phyloP scores from a whole-genome alignment of 2,888 invertebrate genomes.

The Frankliniella fusca region DNA sequence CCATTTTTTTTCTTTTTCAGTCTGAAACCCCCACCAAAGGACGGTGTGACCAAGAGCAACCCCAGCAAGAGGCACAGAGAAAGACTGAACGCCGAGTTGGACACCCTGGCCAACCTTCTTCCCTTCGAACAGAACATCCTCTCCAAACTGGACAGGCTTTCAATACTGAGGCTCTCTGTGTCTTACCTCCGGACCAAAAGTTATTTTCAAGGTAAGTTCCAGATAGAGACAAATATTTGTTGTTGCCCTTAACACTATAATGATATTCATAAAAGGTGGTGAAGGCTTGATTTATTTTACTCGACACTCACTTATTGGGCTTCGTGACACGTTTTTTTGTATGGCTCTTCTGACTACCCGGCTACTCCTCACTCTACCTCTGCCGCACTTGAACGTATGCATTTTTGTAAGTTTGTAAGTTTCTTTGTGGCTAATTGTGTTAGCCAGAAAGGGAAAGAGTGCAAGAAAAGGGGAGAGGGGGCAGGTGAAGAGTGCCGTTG shows the following conservation, averaged over 20 bases:
- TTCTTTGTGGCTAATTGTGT: too few relatives aligned
- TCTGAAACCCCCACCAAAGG: constrained; percentile 85
- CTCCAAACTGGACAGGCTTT: constrained; percentile 95
- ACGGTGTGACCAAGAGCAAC: constrained; percentile 93
- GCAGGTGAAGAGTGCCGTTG: too few relatives aligned
- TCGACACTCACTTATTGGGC: neutral
- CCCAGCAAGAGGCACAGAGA: constrained; percentile 98
- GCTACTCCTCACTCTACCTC: too few relatives aligned
- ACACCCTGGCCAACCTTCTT: constrained; percentile 88
- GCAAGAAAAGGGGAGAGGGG: too few relatives aligned
- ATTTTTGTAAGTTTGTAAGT: too few relatives aligned
- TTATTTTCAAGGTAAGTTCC: constrained; percentile 93
- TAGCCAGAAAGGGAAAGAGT: too few relatives aligned
- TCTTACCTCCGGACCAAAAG: constrained; percentile 98
- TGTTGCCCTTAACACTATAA: too few relatives aligned
- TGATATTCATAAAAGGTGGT: too few relatives aligned
- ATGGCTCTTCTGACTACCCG: neutral
- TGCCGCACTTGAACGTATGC: too few relatives aligned
- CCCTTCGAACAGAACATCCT: constrained; percentile 98
- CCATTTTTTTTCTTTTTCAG: constrained; percentile 56
- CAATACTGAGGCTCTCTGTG: constrained; percentile 94
- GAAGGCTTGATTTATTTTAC: too few relatives aligned
- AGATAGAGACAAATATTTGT: neutral
- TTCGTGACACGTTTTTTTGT: neutral
- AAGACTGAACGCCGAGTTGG: constrained; percentile 95